phyloP scores from a whole-genome alignment of 1,140 invertebrate species.

The Drosophila ambigua region DNA sequence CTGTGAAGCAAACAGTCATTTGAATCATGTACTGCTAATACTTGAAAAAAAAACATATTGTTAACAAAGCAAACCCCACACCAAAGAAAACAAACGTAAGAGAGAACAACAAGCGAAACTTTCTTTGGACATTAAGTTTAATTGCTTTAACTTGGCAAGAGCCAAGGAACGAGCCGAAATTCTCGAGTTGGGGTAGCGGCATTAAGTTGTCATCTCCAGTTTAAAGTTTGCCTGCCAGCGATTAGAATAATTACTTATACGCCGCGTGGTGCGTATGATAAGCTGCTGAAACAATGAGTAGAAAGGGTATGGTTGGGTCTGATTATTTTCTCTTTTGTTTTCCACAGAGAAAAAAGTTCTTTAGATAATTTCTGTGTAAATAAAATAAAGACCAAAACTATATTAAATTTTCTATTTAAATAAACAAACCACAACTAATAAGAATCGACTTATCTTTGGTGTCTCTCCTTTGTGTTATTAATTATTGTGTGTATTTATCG shows the following conservation, averaged over 20 bases:
- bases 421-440: neutral
- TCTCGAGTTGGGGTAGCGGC: neutral
- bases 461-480: constrained; percentile 10
- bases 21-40: constrained; percentile 35
- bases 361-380: no score
- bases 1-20: constrained; percentile 2
- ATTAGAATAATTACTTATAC: constrained; percentile 62
- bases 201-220: constrained; percentile 28
- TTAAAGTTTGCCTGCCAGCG: constrained; percentile 38
- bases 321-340: no score
- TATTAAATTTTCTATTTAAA: neutral
- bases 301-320: neutral
- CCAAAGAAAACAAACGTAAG: constrained; percentile 13
- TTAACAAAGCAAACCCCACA: constrained; percentile 21
- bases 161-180: constrained; percentile 20
- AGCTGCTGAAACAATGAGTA: neutral
- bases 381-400: no score
- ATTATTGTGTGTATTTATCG: constrained; percentile 28
- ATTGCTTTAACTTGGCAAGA: constrained; percentile 52
- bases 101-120: constrained; percentile 51
- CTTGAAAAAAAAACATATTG: constrained; percentile 38
- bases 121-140: constrained; percentile 67
- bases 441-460: constrained; percentile 1
- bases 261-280: constrained; percentile 14
- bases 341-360: no score